A percentile compares a stretch with the other conserved stretches of the same genome.
phyloP scores from a whole-genome alignment of 2,113 vertebrate genomes.

The Leptobrachium ailaonicum region DNA sequence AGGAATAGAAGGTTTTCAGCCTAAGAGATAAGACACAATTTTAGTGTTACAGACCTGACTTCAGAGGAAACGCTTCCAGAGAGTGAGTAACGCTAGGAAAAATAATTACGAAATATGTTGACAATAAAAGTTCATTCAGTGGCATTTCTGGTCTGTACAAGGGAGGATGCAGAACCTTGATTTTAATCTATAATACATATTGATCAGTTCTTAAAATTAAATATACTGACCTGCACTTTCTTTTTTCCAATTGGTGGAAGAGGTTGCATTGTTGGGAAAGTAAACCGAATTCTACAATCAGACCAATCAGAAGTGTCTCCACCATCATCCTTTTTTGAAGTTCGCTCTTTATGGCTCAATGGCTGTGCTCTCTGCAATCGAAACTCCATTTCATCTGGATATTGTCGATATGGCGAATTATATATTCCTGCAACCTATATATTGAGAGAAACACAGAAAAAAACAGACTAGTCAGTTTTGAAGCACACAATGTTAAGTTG shows the following conservation, averaged over 20 bases:
- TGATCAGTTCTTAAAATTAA: too few species aligned
- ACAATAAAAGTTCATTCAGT: too few species aligned
- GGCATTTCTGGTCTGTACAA: too few species aligned
- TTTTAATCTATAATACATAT: background rate
- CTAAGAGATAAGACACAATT: too few species aligned
- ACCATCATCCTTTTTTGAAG: conserved; percentile 33
- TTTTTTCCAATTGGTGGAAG: conserved; percentile 75
- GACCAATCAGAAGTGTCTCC: conserved; percentile 49
- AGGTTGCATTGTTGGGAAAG: conserved; percentile 54
- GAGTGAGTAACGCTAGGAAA: too few species aligned
- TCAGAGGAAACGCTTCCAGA: too few species aligned
- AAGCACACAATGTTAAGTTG: too few species aligned
- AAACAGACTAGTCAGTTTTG: background rate
- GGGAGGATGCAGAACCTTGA: too few species aligned
- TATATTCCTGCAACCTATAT: conserved; percentile 83
- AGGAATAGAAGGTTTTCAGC: too few species aligned
- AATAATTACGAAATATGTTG: too few species aligned
- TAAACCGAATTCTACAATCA: conserved; percentile 51
- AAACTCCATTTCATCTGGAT: conserved; percentile 84
- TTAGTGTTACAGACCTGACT: too few species aligned
- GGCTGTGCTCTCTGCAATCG: conserved; percentile 76
- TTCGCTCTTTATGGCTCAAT: conserved; percentile 51
- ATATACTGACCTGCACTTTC: conserved; percentile 77
- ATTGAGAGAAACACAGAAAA: conserved; percentile 8
- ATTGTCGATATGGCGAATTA: conserved; percentile 82